Base-by-base conservation (phyloP, 2,113 vertebrate genomes). In the Haplochromis vanheusdeni region DNA sequence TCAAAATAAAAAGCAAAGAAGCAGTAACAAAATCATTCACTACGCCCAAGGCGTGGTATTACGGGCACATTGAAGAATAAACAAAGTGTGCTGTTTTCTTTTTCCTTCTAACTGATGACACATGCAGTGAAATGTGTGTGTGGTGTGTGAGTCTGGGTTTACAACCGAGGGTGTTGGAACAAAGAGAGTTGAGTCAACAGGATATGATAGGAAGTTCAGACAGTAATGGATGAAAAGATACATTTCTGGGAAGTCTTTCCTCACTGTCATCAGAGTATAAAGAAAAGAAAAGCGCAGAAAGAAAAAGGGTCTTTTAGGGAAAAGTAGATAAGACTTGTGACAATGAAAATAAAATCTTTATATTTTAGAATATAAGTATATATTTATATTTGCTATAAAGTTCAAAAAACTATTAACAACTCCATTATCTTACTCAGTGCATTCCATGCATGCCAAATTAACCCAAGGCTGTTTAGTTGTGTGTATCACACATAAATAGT, bases 161-260 rank as follows among this genome's bases (percentile, higher is more conserved):
- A 97, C 92, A 96, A 96, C 94, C 94, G 96, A 96, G 96, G 96
- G 96, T 96, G 93, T 94, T 93, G 96, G 97, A 96, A 97, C 96
- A 96, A 97, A 96, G 97, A 97, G 96, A 97, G 97, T 97, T 97
- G 97, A 98, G 98, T 98, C 98, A 99, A 99, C 98, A 98, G 98
- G 97, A 98, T 98, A 97, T 97, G 96, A 97, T 92, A 96, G 95
- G 96, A 95, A 96, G 96, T 97, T 95, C 94, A 97, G 97, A 96
- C 94, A 94, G 96, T 96, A 94, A 95, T 95, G 97, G 96, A 97
- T 96, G 95, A 97, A 97, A 95, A 96, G 96, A 95, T 93, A 93
- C 95, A 96, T 97, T 97, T 98, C 97, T 97, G 97, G 97, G 96
- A 98, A 97, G 95, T 82, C 95, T 97, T 97, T 95, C 97, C 96